These are phyloP conservation scores for Pristionchus fissidentatus DNA, from an alignment of 2,888 invertebrate genomes.

Conservation along the genomic window DNA sequence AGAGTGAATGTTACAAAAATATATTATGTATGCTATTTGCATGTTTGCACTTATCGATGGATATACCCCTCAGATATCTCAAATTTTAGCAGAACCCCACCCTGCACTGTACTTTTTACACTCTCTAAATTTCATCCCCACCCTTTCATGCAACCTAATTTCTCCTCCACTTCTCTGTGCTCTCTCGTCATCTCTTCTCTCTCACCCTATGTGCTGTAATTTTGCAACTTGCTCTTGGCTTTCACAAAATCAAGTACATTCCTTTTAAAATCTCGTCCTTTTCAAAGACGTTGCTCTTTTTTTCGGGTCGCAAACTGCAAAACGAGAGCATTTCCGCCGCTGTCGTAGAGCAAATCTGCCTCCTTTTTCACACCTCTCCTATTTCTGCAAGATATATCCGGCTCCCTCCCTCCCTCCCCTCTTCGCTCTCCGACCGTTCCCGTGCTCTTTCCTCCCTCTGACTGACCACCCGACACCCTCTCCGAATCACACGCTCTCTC, in stretches of 20 bases:
- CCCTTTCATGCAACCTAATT: conserved; percentile 34
- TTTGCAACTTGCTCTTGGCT: neutral
- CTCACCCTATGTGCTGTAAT: neutral
- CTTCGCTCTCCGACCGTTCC: neutral
- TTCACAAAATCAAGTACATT: conserved; percentile 2
- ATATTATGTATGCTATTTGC: no score
- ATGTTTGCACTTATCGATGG: no score
- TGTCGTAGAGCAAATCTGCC: no score
- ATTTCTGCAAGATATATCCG: neutral
- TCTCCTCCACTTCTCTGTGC: neutral
- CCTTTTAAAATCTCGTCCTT: conserved; percentile 23
- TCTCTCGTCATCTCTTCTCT: conserved; percentile 7
- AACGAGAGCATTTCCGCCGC: no score
- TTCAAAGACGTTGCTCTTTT: neutral
- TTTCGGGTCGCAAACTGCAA: no score
- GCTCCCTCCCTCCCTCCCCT: conserved; percentile 3
- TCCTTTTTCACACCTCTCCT: neutral
- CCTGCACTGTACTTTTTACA: no score
- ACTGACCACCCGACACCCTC: conserved; percentile 12
- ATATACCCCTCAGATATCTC: no score
- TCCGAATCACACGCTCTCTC: neutral
- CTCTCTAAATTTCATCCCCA: conserved; percentile 3
- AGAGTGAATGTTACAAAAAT: no score
- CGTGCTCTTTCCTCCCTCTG: neutral
- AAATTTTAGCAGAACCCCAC: no score